Evolutionary conservation across 1,140 invertebrate genomes (phyloP).

Genomic region (Drosophila tsacasi): DNA sequence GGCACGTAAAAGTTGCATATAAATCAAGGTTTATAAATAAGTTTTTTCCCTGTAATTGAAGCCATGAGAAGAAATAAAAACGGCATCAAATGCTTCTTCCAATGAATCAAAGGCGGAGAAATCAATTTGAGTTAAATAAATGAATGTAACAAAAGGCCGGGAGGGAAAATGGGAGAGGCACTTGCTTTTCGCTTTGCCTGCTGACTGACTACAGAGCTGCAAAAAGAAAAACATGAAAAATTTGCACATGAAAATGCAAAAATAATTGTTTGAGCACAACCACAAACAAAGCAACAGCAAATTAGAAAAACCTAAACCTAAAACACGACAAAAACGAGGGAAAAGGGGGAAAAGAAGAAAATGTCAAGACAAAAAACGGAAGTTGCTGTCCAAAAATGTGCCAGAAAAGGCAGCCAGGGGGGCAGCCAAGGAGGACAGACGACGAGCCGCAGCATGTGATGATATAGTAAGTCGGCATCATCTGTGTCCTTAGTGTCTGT

Average conservation of each 20-base stretch:
- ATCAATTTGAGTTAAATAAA: slow-evolving; percentile 33
- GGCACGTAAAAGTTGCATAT: slow-evolving; percentile 37
- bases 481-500: slow-evolving; percentile 13
- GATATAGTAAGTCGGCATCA: slow-evolving; percentile 30
- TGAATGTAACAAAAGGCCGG: slow-evolving; percentile 2
- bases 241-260: slow-evolving; percentile 58
- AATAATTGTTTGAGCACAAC: slow-evolving; percentile 68
- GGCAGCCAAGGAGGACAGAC: slow-evolving; percentile 2
- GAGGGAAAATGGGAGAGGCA: background rate
- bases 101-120: slow-evolving; percentile 43
- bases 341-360: slow-evolving; percentile 13
- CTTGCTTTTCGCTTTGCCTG: slow-evolving; percentile 31
- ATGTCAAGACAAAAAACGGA: slow-evolving; percentile 49
- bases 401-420: slow-evolving; percentile 19
- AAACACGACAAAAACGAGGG: slow-evolving; percentile 3
- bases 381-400: slow-evolving; percentile 64
- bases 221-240: slow-evolving; percentile 18
- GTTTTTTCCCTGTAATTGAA: slow-evolving; percentile 41
- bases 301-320: slow-evolving; percentile 58
- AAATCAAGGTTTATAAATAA: slow-evolving; percentile 54
- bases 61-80: slow-evolving; percentile 26
- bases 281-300: slow-evolving; percentile 63
- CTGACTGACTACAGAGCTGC: background rate
- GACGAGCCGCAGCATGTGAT: slow-evolving; percentile 22
- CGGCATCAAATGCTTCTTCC: slow-evolving; percentile 22